Evolutionary conservation across 2,797 vertebrate genomes (phyloP).

Genomic region (Acanthurus lineatus): DNA sequence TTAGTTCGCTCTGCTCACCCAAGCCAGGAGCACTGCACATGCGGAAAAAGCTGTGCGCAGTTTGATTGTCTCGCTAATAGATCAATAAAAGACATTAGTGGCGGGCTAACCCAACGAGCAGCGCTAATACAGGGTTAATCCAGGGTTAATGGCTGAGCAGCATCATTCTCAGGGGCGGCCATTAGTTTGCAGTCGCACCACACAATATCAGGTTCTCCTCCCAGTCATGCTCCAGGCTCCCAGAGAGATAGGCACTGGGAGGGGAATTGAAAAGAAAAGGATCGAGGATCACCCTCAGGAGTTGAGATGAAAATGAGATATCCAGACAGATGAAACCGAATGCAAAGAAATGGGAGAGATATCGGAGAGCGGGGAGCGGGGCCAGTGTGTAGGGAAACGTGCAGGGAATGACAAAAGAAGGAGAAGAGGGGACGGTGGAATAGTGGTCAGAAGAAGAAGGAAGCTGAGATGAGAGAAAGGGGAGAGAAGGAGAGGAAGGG

Average conservation of each 20-base stretch:
- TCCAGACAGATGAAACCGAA: constrained; percentile 64
- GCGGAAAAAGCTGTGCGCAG: constrained; percentile 51
- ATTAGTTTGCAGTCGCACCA: constrained; percentile 72
- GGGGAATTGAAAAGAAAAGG: constrained; percentile 57
- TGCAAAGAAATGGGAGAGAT: constrained; percentile 53
- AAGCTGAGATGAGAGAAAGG: constrained; percentile 68
- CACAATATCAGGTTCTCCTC: constrained; percentile 68
- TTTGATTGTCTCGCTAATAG: constrained; percentile 80
- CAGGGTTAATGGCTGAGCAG: constrained; percentile 83
- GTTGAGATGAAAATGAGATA: constrained; percentile 70
- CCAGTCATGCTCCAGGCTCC: constrained; percentile 61
- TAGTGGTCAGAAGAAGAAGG: constrained; percentile 67
- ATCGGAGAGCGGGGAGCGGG: constrained; percentile 8
- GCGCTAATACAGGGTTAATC: constrained; percentile 84
- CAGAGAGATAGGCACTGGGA: constrained; percentile 37
- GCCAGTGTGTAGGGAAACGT: constrained; percentile 36
- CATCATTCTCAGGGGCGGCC: constrained; percentile 75
- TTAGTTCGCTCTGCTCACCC: constrained; percentile 39
- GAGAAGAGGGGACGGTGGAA: constrained; percentile 56
- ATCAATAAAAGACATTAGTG: constrained; percentile 86
- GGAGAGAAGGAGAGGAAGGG: constrained; percentile 73
- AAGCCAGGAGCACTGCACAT: constrained; percentile 38
- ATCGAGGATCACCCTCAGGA: constrained; percentile 56
- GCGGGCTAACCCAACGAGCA: constrained; percentile 78
- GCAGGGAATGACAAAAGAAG: constrained; percentile 51